A percentile compares a stretch with the other conserved stretches of the same genome.
These are phyloP conservation scores for Drosophila auraria DNA, from an alignment of 1,140 invertebrate genomes.

Conservation along the genomic window DNA sequence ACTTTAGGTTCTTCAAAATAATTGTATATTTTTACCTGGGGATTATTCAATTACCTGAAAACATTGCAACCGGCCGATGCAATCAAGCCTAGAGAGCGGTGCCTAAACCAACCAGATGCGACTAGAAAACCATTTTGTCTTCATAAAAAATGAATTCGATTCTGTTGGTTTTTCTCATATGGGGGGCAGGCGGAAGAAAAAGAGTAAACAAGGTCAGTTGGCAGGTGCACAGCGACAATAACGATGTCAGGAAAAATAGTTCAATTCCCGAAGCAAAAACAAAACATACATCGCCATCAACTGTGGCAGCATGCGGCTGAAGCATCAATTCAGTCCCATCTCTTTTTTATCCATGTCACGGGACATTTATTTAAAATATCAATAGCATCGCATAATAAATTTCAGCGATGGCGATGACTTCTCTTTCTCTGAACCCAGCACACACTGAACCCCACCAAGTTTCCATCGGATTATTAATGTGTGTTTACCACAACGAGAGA, in stretches of 20 bases:
- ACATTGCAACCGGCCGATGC: background rate
- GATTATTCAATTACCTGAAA: slow-evolving; percentile 16
- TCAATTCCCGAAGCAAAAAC: slow-evolving; percentile 43
- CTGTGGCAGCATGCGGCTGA: slow-evolving; percentile 10
- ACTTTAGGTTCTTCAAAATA: background rate
- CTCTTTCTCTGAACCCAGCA: background rate
- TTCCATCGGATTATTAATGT: slow-evolving; percentile 26
- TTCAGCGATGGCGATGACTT: slow-evolving; percentile 23
- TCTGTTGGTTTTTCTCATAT: slow-evolving; percentile 22
- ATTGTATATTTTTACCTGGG: background rate
- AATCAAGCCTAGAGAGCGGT: background rate
- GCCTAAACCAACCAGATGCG: slow-evolving; percentile 23
- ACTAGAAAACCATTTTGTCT: slow-evolving; percentile 38
- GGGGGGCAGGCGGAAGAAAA: background rate
- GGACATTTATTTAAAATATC: slow-evolving; percentile 51
- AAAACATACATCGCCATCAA: slow-evolving; percentile 22
- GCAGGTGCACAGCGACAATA: slow-evolving; percentile 46
- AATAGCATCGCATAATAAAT: slow-evolving; percentile 41
- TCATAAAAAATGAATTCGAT: slow-evolving; percentile 40
- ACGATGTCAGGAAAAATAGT: slow-evolving; percentile 45
- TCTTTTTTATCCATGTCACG: slow-evolving; percentile 41
- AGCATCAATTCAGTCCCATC: slow-evolving; percentile 24
- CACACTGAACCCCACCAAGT: background rate
- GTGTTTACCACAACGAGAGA: background rate
- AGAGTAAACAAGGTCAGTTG: slow-evolving; percentile 47